These are phyloP conservation scores for Siniperca chuatsi DNA, from an alignment of 2,113 vertebrate species.

Conservation along the genomic window DNA sequence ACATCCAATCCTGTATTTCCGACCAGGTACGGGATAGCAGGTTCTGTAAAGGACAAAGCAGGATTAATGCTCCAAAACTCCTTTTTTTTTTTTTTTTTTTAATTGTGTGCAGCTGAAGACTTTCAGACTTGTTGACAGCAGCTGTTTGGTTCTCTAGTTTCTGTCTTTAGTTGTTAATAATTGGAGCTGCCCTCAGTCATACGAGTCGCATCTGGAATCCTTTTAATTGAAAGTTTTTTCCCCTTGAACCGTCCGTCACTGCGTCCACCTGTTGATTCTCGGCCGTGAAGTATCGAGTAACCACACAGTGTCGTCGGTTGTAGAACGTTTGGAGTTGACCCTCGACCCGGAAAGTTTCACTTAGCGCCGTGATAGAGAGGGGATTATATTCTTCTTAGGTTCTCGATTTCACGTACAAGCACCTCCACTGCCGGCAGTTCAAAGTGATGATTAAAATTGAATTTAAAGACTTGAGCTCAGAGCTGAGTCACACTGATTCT, in stretches of 20 bases:
- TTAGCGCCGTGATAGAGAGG: conserved; percentile 5
- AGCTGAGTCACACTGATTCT: background rate
- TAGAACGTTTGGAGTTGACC: conserved; percentile 12
- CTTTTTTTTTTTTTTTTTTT: no score
- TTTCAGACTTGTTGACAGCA: conserved; percentile 1
- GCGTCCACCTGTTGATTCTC: conserved; percentile 37
- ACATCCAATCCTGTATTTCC: background rate
- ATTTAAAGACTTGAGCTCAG: background rate
- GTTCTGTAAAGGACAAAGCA: no score
- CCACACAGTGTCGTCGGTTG: background rate
- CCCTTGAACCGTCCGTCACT: background rate
- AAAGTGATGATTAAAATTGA: background rate
- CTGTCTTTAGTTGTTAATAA: background rate
- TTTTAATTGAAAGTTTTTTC: conserved; percentile 24
- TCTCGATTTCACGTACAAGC: background rate
- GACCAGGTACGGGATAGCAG: no score
- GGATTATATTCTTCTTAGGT: background rate
- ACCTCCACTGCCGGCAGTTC: background rate
- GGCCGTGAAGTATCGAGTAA: conserved; percentile 4
- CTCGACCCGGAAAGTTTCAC: conserved; percentile 48
- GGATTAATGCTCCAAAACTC: background rate
- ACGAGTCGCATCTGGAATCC: conserved; percentile 3
- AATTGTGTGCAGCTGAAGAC: background rate
- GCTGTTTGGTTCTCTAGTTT: conserved; percentile 6
- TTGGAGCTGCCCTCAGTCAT: background rate